phyloP scores from a whole-genome alignment of 2,113 vertebrate genomes.

The Uria lomvia region DNA sequence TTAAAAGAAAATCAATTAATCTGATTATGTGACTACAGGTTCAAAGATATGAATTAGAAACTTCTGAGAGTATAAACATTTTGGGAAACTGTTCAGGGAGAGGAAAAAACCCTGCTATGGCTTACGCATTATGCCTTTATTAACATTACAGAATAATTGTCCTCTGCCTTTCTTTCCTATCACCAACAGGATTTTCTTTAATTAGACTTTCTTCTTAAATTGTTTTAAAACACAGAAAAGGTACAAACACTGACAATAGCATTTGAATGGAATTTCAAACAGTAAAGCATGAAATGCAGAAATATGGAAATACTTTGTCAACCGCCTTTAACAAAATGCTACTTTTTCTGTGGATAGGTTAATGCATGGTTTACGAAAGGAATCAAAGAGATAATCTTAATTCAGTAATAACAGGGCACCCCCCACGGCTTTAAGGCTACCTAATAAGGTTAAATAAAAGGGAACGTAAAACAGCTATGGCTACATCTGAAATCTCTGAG shows the following conservation, averaged over 20 bases:
- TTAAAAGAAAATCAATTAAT: neutral
- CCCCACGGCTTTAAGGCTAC: neutral
- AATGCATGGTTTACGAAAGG: neutral
- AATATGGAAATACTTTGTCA: neutral
- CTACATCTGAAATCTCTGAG: neutral
- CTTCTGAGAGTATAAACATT: neutral
- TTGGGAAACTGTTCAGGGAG: neutral
- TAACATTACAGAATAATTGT: neutral
- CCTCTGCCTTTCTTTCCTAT: neutral
- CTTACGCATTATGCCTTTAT: neutral
- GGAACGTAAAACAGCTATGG: neutral
- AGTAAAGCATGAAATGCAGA: neutral
- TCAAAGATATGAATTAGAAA: neutral
- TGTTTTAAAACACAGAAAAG: neutral
- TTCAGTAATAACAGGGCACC: neutral
- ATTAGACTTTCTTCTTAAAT: neutral
- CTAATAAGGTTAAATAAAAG: neutral
- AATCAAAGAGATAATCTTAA: neutral
- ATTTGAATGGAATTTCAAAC: neutral
- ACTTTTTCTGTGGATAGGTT: neutral
- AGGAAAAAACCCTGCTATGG: neutral
- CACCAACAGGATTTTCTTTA: neutral
- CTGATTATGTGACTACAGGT: neutral
- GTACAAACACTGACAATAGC: neutral
- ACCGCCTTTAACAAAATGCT: neutral